Conservation (phyloP, 2,888 invertebrate species). For the Acronicta psi region DNA sequence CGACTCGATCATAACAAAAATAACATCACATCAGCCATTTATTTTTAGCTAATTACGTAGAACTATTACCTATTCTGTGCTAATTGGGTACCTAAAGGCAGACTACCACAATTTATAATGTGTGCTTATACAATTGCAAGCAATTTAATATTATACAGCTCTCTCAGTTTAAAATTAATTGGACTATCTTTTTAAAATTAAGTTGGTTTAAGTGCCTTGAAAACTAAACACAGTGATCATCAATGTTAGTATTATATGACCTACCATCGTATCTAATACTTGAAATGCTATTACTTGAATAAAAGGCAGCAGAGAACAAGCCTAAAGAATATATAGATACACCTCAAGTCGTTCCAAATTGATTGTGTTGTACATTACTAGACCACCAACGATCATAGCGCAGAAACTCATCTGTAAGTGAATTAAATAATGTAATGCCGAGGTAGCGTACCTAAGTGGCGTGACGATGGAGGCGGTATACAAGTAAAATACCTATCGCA, state of each 20-base stretch:
- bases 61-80: too few species aligned
- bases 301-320: too few species aligned
- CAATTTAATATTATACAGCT: neutral
- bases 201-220: neutral
- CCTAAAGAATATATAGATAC: neutral
- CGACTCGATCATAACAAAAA: slow-evolving; percentile 25
- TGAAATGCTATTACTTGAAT: too few species aligned
- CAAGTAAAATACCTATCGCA: slow-evolving; percentile 53
- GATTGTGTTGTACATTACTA: slow-evolving; percentile 22
- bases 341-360: neutral
- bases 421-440: slow-evolving; percentile 61
- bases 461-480: slow-evolving; percentile 60
- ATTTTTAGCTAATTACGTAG: slow-evolving; percentile 10
- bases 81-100: too few species aligned
- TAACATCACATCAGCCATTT: slow-evolving; percentile 3
- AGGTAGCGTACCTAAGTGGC: slow-evolving; percentile 65
- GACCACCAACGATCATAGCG: slow-evolving; percentile 65
- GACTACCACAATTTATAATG: neutral
- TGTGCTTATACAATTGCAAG: neutral
- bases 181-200: too few species aligned
- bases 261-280: neutral
- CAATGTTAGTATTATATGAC: neutral
- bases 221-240: neutral
- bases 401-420: slow-evolving; percentile 50
- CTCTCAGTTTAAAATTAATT: too few species aligned